A percentile compares a stretch with the other conserved stretches of the same genome.
phyloP scores from a whole-genome alignment of 2,797 vertebrate genomes.

The Momotus momota region DNA sequence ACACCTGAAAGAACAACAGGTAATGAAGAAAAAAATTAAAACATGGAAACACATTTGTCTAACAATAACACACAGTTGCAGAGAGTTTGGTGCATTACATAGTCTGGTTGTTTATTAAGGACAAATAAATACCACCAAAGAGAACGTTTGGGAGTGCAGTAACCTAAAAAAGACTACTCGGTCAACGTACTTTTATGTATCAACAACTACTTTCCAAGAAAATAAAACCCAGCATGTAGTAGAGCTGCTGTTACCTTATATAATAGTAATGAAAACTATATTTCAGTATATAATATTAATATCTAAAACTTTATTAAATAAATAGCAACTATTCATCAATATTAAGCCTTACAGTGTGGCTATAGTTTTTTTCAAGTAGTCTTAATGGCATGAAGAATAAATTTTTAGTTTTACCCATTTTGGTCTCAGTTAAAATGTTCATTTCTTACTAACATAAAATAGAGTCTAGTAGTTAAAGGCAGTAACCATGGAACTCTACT shows the following conservation, averaged over 20 bases:
- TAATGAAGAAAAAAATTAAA: neutral
- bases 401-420: neutral
- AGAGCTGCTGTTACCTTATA: neutral
- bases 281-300: neutral
- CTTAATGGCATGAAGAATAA: neutral
- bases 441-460: neutral
- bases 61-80: neutral
- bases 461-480: neutral
- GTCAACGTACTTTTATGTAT: constrained; percentile 81
- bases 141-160: neutral
- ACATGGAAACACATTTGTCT: neutral
- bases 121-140: neutral
- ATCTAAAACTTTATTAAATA: neutral
- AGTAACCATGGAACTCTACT: neutral
- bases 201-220: constrained; percentile 47
- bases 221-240: neutral
- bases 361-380: neutral
- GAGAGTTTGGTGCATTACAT: neutral
- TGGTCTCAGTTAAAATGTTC: neutral
- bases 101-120: neutral
- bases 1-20: constrained; percentile 80
- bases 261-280: neutral
- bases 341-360: neutral
- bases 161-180: constrained; percentile 35
- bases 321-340: neutral